A percentile compares a stretch with the other conserved stretches of the same genome.
Evolutionary conservation across 1,140 invertebrate species (phyloP).

Genomic region (Sesamia nonagrioides): DNA sequence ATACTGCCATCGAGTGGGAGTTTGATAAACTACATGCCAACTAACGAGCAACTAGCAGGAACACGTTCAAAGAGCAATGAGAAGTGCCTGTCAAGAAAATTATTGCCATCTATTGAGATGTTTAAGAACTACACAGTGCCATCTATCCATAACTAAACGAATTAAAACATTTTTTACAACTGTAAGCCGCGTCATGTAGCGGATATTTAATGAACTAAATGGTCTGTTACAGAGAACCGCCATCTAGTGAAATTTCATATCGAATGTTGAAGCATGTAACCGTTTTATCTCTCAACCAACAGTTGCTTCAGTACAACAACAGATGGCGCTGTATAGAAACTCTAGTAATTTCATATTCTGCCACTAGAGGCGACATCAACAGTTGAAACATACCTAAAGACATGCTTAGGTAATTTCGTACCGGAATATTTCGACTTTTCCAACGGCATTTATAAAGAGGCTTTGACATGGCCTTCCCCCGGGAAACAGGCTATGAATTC

Average conservation of each 20-base stretch:
- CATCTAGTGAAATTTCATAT: background rate
- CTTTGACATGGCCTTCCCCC: constrained; percentile 22
- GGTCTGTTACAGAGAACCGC: background rate
- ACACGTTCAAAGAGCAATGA: background rate
- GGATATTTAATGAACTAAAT: background rate
- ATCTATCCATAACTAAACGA: background rate
- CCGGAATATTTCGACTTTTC: constrained; percentile 34
- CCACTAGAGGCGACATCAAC: constrained; percentile 2
- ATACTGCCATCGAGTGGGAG: background rate
- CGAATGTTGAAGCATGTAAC: background rate
- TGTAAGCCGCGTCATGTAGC: background rate
- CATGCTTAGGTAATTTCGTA: constrained; percentile 31
- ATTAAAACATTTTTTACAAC: background rate
- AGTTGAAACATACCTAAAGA: background rate
- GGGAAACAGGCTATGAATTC: constrained; percentile 45
- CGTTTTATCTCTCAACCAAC: background rate
- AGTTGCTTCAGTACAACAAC: background rate
- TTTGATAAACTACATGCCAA: too few relatives aligned
- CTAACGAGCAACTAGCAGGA: background rate
- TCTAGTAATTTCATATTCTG: background rate
- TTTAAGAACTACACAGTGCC: background rate
- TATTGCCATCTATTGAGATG: background rate
- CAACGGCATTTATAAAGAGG: constrained; percentile 33
- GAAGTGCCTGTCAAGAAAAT: background rate
- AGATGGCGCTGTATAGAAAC: constrained; percentile 1